Evolutionary conservation across 2,113 vertebrate genomes (phyloP), one percentile per base, ranked within the genome.

Genomic region (Oriolus oriolus): DNA sequence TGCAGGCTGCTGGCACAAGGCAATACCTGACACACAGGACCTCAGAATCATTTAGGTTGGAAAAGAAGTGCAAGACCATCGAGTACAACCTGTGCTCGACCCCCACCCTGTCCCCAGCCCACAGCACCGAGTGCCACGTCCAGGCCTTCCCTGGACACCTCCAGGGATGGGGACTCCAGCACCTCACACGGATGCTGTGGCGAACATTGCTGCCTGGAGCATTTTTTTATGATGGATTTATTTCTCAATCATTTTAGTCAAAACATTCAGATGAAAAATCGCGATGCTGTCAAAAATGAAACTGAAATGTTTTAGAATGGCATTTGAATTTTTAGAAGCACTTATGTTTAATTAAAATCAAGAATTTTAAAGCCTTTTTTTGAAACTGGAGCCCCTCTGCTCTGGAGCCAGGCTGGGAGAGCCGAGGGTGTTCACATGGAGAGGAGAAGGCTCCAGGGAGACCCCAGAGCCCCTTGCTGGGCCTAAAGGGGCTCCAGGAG

Each of bases 41-140:
- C 61, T 21, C 31, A 2, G 61, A 2, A 15, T 2, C 1, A 1
- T 6, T 59, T 1, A 3, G 26, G 13, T 10, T 11, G 44, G 37
- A 17, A 42, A 35, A 17, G 15, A 4, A 2, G 0, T 6, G 20
- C 30, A 1, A 42, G 7, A 33, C 26, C 71, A 16, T 0, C 0
- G 13, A 57, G 24, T 5, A 4, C 30, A 4, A 30, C 2, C 60
- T 49, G 35, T 31, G 60, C 69, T 15, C 9, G 0, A 23, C 6
- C 1, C 42, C 31, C 71, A 42, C 30, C 44, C 1, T 42, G 53
- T 33, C 44, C 63, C 53, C 61, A 66, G 41, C 35, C 70, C 61
- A 26, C 37, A 31, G 44, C 83, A 0, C 71, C 6, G 3, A 26
- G 61, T 68, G 71, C 14, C 83, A 59, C 11, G 1, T 17, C 61